Evolutionary conservation across 2,797 vertebrate genomes (phyloP).

Genomic region (Gila robusta): DNA sequence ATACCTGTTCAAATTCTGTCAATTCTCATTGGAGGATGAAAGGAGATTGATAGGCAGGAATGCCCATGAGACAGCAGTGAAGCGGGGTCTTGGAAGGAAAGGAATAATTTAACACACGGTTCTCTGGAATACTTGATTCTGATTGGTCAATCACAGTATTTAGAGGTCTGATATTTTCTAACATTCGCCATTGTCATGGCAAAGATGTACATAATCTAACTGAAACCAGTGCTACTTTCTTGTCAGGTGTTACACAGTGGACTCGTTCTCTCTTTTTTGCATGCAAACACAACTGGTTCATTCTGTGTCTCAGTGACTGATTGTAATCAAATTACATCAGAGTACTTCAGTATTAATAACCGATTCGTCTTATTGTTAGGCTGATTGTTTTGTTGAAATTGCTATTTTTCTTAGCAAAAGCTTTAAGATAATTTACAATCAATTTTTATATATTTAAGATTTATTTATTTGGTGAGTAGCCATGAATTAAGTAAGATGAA

Average conservation of each 20-base stretch:
- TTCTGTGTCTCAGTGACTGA: neutral
- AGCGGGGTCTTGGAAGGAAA: neutral
- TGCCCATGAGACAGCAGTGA: neutral
- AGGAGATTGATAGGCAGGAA: neutral
- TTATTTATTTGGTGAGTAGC: neutral
- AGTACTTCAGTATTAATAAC: neutral
- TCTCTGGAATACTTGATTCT: neutral
- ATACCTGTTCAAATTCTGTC: constrained; percentile 62
- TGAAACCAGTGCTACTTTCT: neutral
- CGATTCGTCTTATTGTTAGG: neutral
- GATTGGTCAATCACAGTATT: neutral
- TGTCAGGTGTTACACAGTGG: neutral
- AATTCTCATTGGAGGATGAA: constrained; percentile 57
- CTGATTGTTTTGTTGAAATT: neutral
- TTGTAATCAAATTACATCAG: neutral
- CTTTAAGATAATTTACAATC: neutral
- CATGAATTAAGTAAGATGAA: neutral
- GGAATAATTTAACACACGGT: neutral
- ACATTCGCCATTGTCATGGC: neutral
- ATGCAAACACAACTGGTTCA: neutral
- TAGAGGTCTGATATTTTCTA: neutral
- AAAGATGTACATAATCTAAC: neutral
- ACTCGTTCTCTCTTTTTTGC: neutral
- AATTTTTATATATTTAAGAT: neutral
- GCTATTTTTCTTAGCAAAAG: neutral